Percentiles rank a stretch among this genome's conserved stretches.
These are phyloP conservation scores for Taxidea taxus DNA, from an alignment of 2,113 vertebrate species.

Conservation along the genomic window DNA sequence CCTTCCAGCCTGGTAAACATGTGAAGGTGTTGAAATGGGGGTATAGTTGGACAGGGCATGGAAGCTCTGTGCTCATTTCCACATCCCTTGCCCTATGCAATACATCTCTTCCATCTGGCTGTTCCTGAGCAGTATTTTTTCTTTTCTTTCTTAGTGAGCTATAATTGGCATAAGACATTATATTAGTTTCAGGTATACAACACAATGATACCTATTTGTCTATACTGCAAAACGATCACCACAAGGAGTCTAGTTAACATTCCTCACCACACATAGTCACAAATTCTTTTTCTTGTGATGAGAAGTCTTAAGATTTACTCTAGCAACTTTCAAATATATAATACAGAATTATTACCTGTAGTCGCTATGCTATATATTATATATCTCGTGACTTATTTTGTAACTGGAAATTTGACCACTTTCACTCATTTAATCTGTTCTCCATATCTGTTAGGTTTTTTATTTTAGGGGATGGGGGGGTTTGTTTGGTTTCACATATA, in stretches of 20 bases:
- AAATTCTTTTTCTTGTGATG: neutral
- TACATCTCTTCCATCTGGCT: neutral
- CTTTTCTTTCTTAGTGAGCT: neutral
- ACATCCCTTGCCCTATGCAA: neutral
- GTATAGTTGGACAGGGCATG: neutral
- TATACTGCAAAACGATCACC: neutral
- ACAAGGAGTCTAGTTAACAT: neutral
- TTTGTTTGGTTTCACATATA: neutral
- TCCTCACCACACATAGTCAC: neutral
- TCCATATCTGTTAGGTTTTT: neutral
- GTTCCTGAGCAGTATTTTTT: neutral
- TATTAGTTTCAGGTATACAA: neutral
- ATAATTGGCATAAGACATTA: neutral
- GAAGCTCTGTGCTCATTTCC: neutral
- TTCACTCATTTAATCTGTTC: neutral
- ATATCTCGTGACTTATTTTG: neutral
- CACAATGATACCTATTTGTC: neutral
- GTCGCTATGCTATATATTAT: neutral
- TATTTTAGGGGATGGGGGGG: neutral
- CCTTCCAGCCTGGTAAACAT: neutral
- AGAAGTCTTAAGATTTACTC: neutral
- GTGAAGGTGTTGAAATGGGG: neutral
- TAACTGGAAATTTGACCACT: neutral
- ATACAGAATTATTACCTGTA: neutral
- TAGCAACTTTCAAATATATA: neutral